A percentile compares a stretch with the other conserved stretches of the same genome.
Conservation (phyloP, 2,888 invertebrate genomes). For the Hemithea aestivaria region DNA sequence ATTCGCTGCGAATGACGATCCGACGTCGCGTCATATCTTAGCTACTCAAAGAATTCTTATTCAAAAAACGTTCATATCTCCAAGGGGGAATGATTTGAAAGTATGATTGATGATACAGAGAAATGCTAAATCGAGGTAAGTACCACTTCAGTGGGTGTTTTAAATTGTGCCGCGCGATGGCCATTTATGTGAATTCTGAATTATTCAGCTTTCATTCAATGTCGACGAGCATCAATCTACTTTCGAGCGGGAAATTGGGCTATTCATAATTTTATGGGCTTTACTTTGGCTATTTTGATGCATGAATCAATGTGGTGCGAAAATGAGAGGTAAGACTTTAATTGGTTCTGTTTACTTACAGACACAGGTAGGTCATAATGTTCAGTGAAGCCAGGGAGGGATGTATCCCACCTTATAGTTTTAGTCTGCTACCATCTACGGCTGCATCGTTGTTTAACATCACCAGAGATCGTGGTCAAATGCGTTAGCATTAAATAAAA, state of each 20-base stretch:
- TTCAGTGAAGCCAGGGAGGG: no score
- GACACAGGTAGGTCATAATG: no score
- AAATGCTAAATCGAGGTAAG: constrained; percentile 44
- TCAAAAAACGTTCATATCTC: constrained; percentile 45
- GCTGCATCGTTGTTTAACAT: no score
- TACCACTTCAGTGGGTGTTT: constrained; percentile 42
- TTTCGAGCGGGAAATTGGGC: constrained; percentile 23
- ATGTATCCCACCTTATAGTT: no score
- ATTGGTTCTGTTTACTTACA: no score
- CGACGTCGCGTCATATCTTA: constrained; percentile 34
- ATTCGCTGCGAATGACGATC: constrained; percentile 33
- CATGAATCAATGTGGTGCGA: no score
- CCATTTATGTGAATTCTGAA: constrained; percentile 29
- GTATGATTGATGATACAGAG: constrained; percentile 56
- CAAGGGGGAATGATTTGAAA: constrained; percentile 47
- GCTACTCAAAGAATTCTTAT: constrained; percentile 43
- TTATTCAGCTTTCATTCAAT: constrained; percentile 31
- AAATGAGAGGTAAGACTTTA: no score
- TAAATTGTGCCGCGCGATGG: constrained; percentile 38
- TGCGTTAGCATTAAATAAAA: no score
- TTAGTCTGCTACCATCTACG: no score
- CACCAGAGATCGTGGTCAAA: no score
- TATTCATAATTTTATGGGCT: constrained; percentile 14
- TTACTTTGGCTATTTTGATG: no score
- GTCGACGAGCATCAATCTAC: constrained; percentile 27